Percentiles rank a stretch among this genome's conserved stretches.
Conservation (phyloP, 2,797 vertebrate species). For the Schizopygopsis malacanthus region DNA sequence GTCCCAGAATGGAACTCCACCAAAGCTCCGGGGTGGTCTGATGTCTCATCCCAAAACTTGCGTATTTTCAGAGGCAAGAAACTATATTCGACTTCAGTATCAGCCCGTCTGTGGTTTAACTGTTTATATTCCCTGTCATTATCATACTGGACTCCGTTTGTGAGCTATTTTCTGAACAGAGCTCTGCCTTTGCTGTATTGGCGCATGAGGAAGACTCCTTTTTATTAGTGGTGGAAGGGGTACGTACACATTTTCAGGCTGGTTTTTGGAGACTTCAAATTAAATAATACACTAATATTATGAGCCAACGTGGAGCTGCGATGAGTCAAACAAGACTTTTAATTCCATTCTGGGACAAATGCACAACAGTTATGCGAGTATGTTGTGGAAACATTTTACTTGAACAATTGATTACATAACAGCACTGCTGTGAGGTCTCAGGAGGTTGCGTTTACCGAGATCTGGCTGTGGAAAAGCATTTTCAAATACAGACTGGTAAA, state of each 20-base stretch:
- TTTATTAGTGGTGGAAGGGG: conserved; percentile 32
- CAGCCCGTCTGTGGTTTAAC: conserved; percentile 25
- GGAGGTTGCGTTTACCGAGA: background rate
- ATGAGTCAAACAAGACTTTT: conserved; percentile 9
- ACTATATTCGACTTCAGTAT: conserved; percentile 30
- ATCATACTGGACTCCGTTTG: conserved; percentile 20
- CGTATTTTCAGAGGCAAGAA: conserved; percentile 43
- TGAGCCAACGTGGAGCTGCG: conserved; percentile 13
- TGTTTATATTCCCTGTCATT: conserved; percentile 17
- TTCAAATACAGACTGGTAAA: background rate
- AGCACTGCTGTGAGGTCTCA: background rate
- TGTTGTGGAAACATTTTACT: conserved; percentile 23
- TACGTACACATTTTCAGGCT: conserved; percentile 41
- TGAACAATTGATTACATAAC: conserved; percentile 12
- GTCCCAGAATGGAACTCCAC: conserved; percentile 45
- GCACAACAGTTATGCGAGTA: conserved; percentile 14
- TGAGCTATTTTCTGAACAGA: no score
- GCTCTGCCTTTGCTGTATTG: conserved; percentile 10
- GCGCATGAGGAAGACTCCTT: background rate
- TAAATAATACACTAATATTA: background rate
- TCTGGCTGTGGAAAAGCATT: background rate
- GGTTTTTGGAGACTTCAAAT: conserved; percentile 10
- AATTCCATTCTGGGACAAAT: conserved; percentile 6
- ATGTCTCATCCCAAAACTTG: conserved; percentile 31
- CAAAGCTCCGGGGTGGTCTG: conserved; percentile 54